Percentiles rank a stretch among this genome's conserved stretches.
Conservation (phyloP, 2,113 vertebrate genomes). For the Crotalus tigris region DNA sequence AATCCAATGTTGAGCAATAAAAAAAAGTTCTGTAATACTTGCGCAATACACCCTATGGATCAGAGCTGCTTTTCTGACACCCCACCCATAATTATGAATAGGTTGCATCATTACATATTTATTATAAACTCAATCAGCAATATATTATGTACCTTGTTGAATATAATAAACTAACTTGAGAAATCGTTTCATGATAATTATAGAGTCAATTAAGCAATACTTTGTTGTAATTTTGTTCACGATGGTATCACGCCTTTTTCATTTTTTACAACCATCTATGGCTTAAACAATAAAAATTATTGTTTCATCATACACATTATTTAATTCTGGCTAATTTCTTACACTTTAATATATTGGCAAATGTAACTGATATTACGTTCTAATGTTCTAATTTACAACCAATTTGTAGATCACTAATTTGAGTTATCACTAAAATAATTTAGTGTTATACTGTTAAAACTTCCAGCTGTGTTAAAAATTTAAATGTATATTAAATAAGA, state of each 20-base stretch:
- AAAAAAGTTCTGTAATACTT: neutral
- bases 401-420: neutral
- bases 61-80: neutral
- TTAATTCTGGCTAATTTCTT: neutral
- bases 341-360: neutral
- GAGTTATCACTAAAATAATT: neutral
- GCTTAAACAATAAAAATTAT: neutral
- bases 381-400: neutral
- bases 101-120: neutral
- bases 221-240: neutral
- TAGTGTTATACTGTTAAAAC: neutral
- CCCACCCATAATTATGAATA: neutral
- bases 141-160: neutral
- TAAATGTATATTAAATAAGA: neutral
- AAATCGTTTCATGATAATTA: neutral
- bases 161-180: neutral
- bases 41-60: neutral
- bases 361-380: neutral
- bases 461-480: neutral
- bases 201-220: neutral
- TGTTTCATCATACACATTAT: neutral
- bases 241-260: neutral
- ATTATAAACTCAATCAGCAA: neutral
- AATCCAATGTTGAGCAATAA: neutral
- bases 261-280: neutral